Percentiles rank a stretch among this genome's conserved stretches.
Conservation (phyloP, 2,797 vertebrate genomes). For the Enteromius mattozi region DNA sequence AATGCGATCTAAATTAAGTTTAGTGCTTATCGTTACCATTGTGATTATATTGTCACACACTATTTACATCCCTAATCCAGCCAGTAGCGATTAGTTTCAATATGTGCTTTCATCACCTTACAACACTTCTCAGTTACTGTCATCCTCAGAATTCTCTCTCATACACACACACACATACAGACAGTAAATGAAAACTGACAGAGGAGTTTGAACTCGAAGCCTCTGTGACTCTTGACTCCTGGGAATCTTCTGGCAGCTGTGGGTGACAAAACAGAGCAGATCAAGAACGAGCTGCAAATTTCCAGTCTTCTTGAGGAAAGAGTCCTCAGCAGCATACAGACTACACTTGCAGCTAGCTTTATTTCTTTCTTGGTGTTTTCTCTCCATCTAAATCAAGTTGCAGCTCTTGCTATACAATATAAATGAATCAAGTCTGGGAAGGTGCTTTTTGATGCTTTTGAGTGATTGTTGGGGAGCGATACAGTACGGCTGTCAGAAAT, state of each 20-base stretch:
- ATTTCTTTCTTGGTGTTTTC: slow-evolving; percentile 9
- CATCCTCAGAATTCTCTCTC: slow-evolving; percentile 7
- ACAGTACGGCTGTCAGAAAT: slow-evolving; percentile 37
- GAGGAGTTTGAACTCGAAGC: slow-evolving; percentile 45
- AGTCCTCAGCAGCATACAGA: slow-evolving; percentile 41
- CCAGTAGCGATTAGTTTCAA: slow-evolving; percentile 21
- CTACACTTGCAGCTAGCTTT: slow-evolving; percentile 23
- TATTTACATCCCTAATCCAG: slow-evolving; percentile 30
- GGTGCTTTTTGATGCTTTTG: slow-evolving; percentile 54
- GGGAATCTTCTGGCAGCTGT: slow-evolving; percentile 65
- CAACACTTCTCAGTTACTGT: slow-evolving; percentile 30
- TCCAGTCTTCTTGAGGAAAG: slow-evolving; percentile 48
- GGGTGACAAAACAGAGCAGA: slow-evolving; percentile 66
- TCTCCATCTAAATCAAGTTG: slow-evolving; percentile 46
- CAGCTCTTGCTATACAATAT: slow-evolving; percentile 55
- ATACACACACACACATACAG: slow-evolving; percentile 1
- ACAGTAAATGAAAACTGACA: slow-evolving; percentile 48
- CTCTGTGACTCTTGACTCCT: slow-evolving; percentile 50
- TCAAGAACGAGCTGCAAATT: slow-evolving; percentile 50
- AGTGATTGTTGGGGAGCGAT: slow-evolving; percentile 43
- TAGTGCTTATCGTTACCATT: slow-evolving; percentile 23
- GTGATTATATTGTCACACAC: slow-evolving; percentile 19
- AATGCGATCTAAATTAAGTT: slow-evolving; percentile 15
- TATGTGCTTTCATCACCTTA: slow-evolving; percentile 9
- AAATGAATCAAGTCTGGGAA: slow-evolving; percentile 54